Evolutionary conservation across 2,888 invertebrate species (phyloP).

Genomic region (Calameuta idolon): DNA sequence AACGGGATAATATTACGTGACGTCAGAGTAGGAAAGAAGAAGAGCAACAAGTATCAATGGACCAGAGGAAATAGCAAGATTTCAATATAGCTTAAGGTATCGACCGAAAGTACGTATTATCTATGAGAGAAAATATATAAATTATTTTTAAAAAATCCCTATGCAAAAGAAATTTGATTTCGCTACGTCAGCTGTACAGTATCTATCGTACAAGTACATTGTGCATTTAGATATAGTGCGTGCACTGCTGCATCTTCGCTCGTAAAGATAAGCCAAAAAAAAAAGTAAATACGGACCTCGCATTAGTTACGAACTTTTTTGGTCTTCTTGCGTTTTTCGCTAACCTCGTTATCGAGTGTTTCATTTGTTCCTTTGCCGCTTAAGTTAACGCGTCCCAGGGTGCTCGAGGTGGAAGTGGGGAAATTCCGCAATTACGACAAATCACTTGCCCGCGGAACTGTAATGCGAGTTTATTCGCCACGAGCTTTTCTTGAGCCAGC

Average conservation of each 20-base stretch:
- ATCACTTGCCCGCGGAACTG: conserved; percentile 42
- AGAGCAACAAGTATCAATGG: not conserved
- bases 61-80: not conserved
- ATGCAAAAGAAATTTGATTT: not conserved
- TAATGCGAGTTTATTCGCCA: not conserved
- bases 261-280: not conserved
- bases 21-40: not conserved
- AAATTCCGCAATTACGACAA: conserved; percentile 53
- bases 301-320: not conserved
- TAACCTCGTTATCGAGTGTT: conserved; percentile 38
- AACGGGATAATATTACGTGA: not conserved
- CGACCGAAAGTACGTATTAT: not conserved
- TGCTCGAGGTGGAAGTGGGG: conserved; percentile 10
- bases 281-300: not conserved
- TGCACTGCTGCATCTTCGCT: not conserved
- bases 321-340: conserved; percentile 30
- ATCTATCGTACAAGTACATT: no score
- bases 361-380: not conserved
- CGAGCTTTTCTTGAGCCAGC: not conserved
- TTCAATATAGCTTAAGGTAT: not conserved
- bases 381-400: not conserved
- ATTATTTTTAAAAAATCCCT: not conserved
- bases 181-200: not conserved
- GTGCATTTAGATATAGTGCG: no score
- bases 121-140: not conserved